Evolutionary conservation across 2,888 invertebrate species (phyloP).

Genomic region (Allophyes oxyacanthae): DNA sequence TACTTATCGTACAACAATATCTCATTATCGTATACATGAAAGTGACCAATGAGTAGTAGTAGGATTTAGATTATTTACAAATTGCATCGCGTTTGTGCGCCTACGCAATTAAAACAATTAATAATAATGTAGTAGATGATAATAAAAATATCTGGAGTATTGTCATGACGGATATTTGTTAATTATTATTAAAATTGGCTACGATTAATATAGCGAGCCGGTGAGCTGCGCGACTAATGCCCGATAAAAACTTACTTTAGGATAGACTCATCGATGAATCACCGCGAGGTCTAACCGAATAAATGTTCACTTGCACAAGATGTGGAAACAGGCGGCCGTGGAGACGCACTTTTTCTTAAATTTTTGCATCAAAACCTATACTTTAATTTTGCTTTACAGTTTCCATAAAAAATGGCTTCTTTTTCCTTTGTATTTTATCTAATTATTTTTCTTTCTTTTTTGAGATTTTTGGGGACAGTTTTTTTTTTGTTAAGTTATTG

Average conservation of each 20-base stretch:
- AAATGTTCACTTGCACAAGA: slow-evolving; percentile 84
- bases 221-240: slow-evolving; percentile 66
- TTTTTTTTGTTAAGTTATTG: no score
- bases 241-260: slow-evolving; percentile 85
- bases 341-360: slow-evolving; percentile 61
- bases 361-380: background rate
- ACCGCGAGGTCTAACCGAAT: slow-evolving; percentile 81
- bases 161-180: slow-evolving; percentile 19
- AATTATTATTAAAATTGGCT: slow-evolving; percentile 39
- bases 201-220: slow-evolving; percentile 31
- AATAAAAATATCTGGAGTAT: slow-evolving; percentile 19
- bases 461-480: no score
- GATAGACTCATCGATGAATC: slow-evolving; percentile 89
- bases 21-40: slow-evolving; percentile 33
- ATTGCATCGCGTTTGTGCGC: slow-evolving; percentile 20
- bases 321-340: slow-evolving; percentile 71
- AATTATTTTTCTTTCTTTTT: no score
- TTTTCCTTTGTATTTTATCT: no score
- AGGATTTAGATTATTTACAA: slow-evolving; percentile 35
- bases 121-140: slow-evolving; percentile 6
- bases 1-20: slow-evolving; percentile 31
- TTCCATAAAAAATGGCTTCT: no score
- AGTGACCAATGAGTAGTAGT: slow-evolving; percentile 19
- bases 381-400: background rate
- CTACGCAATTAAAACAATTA: slow-evolving; percentile 28